phyloP scores from a whole-genome alignment of 2,797 vertebrate genomes.

The Apodemus agrarius region DNA sequence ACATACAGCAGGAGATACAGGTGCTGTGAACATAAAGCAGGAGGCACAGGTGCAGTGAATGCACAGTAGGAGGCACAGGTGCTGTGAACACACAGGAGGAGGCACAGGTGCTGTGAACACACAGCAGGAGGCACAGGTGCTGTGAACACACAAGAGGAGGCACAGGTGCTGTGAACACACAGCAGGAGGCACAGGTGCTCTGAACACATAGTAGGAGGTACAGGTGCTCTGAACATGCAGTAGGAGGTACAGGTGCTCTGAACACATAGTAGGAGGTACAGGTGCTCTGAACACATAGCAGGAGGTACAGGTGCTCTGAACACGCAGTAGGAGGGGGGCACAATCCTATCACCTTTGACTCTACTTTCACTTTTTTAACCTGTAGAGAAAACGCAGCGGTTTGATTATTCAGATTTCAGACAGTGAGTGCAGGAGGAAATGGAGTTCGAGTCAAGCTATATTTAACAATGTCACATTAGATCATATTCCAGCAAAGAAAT shows the following conservation, averaged over 20 bases:
- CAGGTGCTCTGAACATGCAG: no score
- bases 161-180: neutral
- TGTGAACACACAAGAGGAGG: neutral
- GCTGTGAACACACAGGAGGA: neutral
- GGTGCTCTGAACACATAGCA: no score
- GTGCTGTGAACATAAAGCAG: neutral
- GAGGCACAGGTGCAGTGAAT: neutral
- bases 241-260: no score
- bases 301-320: neutral
- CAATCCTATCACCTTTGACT: neutral
- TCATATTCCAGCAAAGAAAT: neutral
- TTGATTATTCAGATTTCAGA: neutral
- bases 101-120: neutral
- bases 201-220: no score
- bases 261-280: neutral
- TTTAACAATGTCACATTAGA: neutral
- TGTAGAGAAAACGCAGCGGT: neutral
- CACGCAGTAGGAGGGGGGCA: neutral
- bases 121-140: neutral
- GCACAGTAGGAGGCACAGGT: neutral
- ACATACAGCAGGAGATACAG: no score
- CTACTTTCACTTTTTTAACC: neutral
- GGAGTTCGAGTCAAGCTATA: neutral
- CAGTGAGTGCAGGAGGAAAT: neutral
- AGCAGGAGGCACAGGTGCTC: no score